Base-by-base conservation (phyloP, 1,140 invertebrate genomes). In the Pogonognathellus flavescens region DNA sequence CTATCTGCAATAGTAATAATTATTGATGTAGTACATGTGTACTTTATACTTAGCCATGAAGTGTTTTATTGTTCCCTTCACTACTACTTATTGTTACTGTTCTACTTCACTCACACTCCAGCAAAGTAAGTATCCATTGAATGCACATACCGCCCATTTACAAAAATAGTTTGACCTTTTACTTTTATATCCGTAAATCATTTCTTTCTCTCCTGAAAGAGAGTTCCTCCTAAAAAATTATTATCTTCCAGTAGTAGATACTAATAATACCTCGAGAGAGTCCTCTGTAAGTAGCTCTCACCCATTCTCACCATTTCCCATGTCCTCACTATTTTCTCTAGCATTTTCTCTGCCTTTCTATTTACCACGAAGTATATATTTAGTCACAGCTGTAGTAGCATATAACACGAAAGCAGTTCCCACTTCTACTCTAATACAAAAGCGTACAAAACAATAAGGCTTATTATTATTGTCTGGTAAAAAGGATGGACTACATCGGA, bases 401-500 rank as follows among this genome's bases (percentile, higher is more conserved):
- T 41, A 41, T 6, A 41, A 6, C 53, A 57, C 53, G 11, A 4
- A 57, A 57, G n/a, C 53, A 14, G 16, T 62, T 62, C 59, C 59
- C 18, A 55, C 6, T 20, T 20, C 25, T n/a, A 76, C 31, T 50
- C 25, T 76, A 76, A 18, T 76, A 50, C 14, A 49, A 76, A 76
- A 31, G 41, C 41, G 31, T 76, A 50, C 41, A 31, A 41, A n/a
- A 81, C 80, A 81, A 57, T 81, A 57, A 81, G 55, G 18, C 50
- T 81, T 55, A 81, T 81, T 81, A 52, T 81, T 55, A 81, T 81
- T 81, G 80, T 81, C 50, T 83, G 57, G 14, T 55, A 59, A 83
- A 59, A 83, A 83, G 85, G 81, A 82, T 82, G 85, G 85, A 86
- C 60, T 86, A 82, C 81, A 82, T 20, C 52, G 85, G 85, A 83